Evolutionary conservation across 2,113 vertebrate genomes (phyloP).

Genomic region (Myiozetetes cayanensis): DNA sequence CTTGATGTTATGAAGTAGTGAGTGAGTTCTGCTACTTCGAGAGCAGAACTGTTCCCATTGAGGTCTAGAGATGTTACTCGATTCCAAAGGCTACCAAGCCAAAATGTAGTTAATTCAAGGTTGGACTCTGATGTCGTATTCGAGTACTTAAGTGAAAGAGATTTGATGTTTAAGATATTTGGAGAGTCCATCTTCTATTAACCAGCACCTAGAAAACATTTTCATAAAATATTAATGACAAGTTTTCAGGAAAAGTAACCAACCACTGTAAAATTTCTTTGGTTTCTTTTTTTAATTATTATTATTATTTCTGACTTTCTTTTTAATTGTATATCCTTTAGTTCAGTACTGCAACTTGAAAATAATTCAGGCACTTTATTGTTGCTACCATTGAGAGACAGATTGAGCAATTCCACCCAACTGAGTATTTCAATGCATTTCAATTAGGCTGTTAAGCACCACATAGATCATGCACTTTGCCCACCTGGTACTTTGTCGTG

Average conservation of each 20-base stretch:
- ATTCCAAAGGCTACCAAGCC: neutral
- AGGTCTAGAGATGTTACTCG: neutral
- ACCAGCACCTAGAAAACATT: neutral
- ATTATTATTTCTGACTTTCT: neutral
- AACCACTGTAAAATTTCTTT: neutral
- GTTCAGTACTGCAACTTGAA: neutral
- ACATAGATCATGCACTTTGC: neutral
- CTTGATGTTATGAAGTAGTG: neutral
- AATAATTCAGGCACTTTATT: conserved; percentile 9
- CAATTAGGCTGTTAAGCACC: neutral
- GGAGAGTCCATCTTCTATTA: neutral
- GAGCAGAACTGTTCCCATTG: neutral
- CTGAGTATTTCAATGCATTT: conserved; percentile 19
- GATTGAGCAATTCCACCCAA: neutral
- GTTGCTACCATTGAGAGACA: neutral
- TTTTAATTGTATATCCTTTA: neutral
- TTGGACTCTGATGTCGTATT: neutral
- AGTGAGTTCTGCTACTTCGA: neutral
- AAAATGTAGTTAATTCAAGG: neutral
- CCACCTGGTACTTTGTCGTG: neutral
- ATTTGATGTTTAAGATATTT: neutral
- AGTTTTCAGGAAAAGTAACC: neutral
- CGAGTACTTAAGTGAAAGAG: neutral
- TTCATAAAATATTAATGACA: neutral
- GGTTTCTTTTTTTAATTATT: neutral